phyloP scores from a whole-genome alignment of 2,797 vertebrate species.

The Acanthurus leucopareius region DNA sequence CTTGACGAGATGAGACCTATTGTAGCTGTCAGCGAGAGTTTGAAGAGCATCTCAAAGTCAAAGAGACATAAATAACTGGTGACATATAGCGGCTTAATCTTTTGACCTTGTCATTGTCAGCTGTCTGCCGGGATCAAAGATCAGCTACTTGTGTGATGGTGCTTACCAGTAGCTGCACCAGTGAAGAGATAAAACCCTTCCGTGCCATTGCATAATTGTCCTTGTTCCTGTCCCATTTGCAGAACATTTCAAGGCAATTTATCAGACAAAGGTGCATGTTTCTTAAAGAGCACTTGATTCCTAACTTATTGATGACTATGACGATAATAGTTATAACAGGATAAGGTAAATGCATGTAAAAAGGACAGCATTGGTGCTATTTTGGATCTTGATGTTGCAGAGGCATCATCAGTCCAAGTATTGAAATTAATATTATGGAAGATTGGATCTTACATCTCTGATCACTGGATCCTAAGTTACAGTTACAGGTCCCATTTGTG shows the following conservation, averaged over 20 bases:
- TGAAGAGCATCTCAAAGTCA: slow-evolving; percentile 54
- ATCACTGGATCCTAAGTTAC: neutral
- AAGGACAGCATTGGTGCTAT: neutral
- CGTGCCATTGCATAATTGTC: neutral
- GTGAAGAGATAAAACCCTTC: slow-evolving; percentile 6
- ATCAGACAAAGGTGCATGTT: slow-evolving; percentile 1
- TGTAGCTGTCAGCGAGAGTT: slow-evolving; percentile 8
- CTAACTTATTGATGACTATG: neutral
- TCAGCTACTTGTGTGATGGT: slow-evolving; percentile 39
- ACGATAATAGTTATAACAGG: neutral
- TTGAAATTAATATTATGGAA: neutral
- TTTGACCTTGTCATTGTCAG: slow-evolving; percentile 53
- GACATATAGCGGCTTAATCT: slow-evolving; percentile 34
- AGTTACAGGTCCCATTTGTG: no score
- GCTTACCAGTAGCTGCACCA: slow-evolving; percentile 3
- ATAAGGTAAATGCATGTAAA: no score
- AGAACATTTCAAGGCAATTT: neutral
- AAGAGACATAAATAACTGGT: slow-evolving; percentile 47
- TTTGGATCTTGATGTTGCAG: neutral
- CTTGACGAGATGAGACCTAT: slow-evolving; percentile 6
- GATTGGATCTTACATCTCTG: no score
- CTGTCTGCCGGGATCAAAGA: slow-evolving; percentile 38
- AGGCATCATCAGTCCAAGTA: neutral
- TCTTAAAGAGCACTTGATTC: neutral
- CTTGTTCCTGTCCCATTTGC: neutral